Conservation (phyloP, 1,140 invertebrate species). For the Apis laboriosa region DNA sequence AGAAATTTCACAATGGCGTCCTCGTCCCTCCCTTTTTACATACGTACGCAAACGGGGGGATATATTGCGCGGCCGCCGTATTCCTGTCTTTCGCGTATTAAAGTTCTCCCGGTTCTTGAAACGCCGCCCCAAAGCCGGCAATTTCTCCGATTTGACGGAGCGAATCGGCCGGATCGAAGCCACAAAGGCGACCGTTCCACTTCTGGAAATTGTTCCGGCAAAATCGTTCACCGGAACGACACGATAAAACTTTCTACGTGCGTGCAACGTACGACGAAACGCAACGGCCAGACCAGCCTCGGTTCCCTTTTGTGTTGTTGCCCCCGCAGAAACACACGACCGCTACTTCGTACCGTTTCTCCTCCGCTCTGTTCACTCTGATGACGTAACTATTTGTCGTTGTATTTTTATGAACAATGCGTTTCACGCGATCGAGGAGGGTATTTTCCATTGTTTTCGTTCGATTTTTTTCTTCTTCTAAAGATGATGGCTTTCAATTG, state of each 20-base stretch:
- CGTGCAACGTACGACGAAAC: conserved; percentile 13
- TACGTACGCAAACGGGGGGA: too few species aligned
- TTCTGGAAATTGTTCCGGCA: conserved; percentile 23
- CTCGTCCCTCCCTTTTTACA: not conserved
- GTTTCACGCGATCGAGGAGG: too few species aligned
- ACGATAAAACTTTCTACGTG: conserved; percentile 29
- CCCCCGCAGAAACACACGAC: not conserved
- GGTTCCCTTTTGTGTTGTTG: conserved; percentile 10
- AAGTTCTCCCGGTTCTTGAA: not conserved
- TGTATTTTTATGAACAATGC: too few species aligned
- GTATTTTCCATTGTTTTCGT: too few species aligned
- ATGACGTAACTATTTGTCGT: conserved; percentile 9
- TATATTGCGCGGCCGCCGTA: not conserved
- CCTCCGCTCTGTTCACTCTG: not conserved
- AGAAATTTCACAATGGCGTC: not conserved
- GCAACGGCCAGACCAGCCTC: not conserved
- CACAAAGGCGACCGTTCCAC: conserved; percentile 23
- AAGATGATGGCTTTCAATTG: too few species aligned
- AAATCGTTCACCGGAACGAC: conserved; percentile 28
- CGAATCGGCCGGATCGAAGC: not conserved
- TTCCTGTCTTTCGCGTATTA: not conserved
- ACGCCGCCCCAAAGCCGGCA: not conserved
- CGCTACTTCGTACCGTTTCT: not conserved
- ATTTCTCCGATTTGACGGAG: conserved; percentile 4
- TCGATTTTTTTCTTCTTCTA: too few species aligned